Evolutionary conservation across 1,140 invertebrate genomes (phyloP).

Genomic region (Drosophila pseudoananassae): DNA sequence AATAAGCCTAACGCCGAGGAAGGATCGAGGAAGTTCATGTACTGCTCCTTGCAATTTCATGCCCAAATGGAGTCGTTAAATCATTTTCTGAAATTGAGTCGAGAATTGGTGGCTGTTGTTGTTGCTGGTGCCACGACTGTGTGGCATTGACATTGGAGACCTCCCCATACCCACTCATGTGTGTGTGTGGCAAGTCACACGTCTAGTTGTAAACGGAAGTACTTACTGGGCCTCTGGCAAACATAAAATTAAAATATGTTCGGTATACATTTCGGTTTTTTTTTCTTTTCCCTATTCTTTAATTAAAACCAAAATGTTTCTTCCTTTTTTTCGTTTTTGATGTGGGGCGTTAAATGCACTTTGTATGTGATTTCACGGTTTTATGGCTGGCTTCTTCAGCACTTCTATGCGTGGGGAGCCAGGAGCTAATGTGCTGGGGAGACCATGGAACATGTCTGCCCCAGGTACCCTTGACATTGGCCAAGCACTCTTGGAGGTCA

Average conservation of each 20-base stretch:
- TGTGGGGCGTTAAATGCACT: conserved; percentile 70
- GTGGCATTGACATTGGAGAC: conserved; percentile 70
- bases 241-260: conserved; percentile 81
- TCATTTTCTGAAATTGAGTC: conserved; percentile 82
- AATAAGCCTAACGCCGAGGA: conserved; percentile 57
- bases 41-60: conserved; percentile 67
- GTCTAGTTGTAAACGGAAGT: conserved; percentile 77
- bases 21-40: conserved; percentile 10
- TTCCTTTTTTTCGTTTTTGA: conserved; percentile 34
- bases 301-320: conserved; percentile 77
- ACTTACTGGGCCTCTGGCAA: conserved; percentile 51
- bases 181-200: conserved; percentile 43
- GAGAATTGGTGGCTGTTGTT: conserved; percentile 45
- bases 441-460: conserved; percentile 32
- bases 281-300: conserved; percentile 51
- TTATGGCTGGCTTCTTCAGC: conserved; percentile 51
- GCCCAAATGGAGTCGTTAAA: conserved; percentile 80
- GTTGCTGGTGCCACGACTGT: conserved; percentile 23
- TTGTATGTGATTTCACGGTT: conserved; percentile 80
- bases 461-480: conserved; percentile 54
- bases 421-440: conserved; percentile 37
- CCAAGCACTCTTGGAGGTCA: conserved; percentile 47
- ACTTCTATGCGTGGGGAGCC: conserved; percentile 25
- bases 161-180: conserved; percentile 8
- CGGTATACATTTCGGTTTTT: conserved; percentile 41